Base-by-base conservation (phyloP, 2,888 invertebrate species). In the Epirrhoe tristata region DNA sequence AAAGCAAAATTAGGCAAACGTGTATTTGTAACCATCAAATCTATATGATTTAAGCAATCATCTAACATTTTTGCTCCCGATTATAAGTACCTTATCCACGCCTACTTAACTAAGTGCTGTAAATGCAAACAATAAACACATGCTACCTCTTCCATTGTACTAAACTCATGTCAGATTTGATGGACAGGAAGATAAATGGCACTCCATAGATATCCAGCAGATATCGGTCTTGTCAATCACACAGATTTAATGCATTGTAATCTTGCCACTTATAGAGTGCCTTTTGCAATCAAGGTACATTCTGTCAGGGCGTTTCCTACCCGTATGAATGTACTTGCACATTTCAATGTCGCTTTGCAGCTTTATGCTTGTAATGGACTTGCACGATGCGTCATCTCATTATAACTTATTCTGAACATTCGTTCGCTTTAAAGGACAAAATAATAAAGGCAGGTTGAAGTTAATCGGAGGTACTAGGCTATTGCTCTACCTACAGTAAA, bases 141-240 rank as follows among this genome's bases (percentile, higher is more conserved):
- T 69, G 68, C 54, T 71, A 70, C 66, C 24, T 59, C 43, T 54
- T 65, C 61, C 36, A 69, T 58, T 71, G 63, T 74, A 66, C 63
- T 58, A 74, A 53, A 67, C 74, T 72, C 70, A 70, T 71, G 77
- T 78, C 74, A 72, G 71, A 74, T 66, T 76, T 82, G 84, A 83
- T 83, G 74, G 84, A 85, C 85, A 78, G 67, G 66, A 72, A 80
- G 83, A 82, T 86, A 85, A 84, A 84, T 85, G 80, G 77, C 77
- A 74, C 60, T 79, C 79, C 82, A 81, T 69, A 70, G 76, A 79
- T 85, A 81, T 69, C 64, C 46, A 67, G 70, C 71, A 67, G 67
- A 73, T 73, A 74, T 83, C 79, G 73, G 66, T 74, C 79, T 78
- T 83, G 86, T 88, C 88, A 87, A 88, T 88, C 88, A 86, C 67